These are phyloP conservation scores for Peromyscus polionotus DNA, from an alignment of 2,113 vertebrate species.

Conservation along the genomic window DNA sequence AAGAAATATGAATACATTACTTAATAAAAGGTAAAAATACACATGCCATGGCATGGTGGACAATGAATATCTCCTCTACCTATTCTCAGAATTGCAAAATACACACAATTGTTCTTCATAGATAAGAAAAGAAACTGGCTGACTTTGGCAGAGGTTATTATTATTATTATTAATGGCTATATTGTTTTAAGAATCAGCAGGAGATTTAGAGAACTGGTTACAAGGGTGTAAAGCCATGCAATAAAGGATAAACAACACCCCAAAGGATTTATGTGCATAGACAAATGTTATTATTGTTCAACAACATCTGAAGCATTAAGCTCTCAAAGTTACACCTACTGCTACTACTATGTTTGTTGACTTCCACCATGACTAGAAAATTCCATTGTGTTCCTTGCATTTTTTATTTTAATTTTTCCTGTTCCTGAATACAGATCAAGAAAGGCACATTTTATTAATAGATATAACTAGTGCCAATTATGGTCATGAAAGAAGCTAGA, in stretches of 20 bases:
- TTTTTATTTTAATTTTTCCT: not conserved
- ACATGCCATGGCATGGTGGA: not conserved
- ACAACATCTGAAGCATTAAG: not conserved
- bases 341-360: not conserved
- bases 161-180: not conserved
- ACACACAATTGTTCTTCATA: not conserved
- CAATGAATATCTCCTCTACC: not conserved
- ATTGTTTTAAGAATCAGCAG: not conserved
- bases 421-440: not conserved
- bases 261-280: not conserved
- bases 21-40: conserved; percentile 37
- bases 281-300: not conserved
- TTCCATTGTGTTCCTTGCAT: not conserved
- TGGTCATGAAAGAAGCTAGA: not conserved
- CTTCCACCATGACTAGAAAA: not conserved
- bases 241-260: not conserved
- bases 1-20: conserved; percentile 37
- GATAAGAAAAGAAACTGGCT: not conserved
- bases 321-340: not conserved
- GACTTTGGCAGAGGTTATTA: not conserved
- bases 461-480: not conserved
- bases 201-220: not conserved
- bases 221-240: not conserved
- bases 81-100: not conserved
- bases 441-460: not conserved